Percentiles rank a stretch among this genome's conserved stretches.
phyloP scores from a whole-genome alignment of 2,113 vertebrate species.

The Channa maculata region DNA sequence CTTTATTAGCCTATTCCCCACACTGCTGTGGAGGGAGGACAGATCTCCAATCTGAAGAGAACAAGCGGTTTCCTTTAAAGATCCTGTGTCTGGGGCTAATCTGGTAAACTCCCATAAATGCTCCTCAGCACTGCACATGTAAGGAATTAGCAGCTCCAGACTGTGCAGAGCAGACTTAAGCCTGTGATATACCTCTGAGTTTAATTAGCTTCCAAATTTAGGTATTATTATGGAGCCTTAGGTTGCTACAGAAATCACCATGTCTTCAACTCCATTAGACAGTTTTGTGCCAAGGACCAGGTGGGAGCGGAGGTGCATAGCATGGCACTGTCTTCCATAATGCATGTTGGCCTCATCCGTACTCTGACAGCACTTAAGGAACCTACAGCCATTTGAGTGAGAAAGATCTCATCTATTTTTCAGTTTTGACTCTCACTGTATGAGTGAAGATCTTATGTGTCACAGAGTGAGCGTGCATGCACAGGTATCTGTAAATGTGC shows the following conservation, averaged over 20 bases:
- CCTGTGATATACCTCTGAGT: constrained; percentile 77
- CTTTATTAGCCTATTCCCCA: constrained; percentile 70
- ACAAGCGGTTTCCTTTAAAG: constrained; percentile 77
- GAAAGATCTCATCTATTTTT: constrained; percentile 87
- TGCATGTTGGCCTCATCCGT: constrained; percentile 80
- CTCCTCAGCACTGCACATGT: constrained; percentile 75
- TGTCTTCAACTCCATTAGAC: constrained; percentile 75
- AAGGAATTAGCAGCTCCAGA: constrained; percentile 78
- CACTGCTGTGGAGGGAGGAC: constrained; percentile 59
- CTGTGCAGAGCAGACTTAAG: constrained; percentile 73
- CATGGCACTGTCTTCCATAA: constrained; percentile 77
- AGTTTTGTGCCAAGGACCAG: constrained; percentile 66
- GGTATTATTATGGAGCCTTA: constrained; percentile 75
- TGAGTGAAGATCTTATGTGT: constrained; percentile 56
- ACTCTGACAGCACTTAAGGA: constrained; percentile 82
- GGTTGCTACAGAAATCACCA: constrained; percentile 74
- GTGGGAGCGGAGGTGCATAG: constrained; percentile 68
- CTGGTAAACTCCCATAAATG: constrained; percentile 82
- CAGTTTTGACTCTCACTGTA: constrained; percentile 78
- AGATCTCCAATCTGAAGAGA: constrained; percentile 80
- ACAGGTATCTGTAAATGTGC: constrained; percentile 25
- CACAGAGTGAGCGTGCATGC: constrained; percentile 23
- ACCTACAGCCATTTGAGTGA: constrained; percentile 83
- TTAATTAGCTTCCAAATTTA: constrained; percentile 84
- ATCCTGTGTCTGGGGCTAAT: constrained; percentile 77